Evolutionary conservation across 2,888 invertebrate species (phyloP), one percentile per base, ranked within the genome.

Genomic region (Melinaea menophilus): DNA sequence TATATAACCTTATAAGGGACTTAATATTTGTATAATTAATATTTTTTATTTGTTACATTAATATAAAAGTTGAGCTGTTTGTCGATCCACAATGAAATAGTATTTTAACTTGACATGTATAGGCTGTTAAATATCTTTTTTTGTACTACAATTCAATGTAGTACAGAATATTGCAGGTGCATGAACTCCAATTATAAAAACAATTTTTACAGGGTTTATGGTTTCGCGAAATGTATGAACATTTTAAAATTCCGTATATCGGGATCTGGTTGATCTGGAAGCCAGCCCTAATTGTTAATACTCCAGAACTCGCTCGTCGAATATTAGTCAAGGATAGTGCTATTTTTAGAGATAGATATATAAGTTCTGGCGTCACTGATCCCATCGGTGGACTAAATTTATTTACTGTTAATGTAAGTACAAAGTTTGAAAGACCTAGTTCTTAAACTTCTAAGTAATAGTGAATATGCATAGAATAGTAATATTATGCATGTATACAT

Each of bases 231-330:
- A 12, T 81, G 1, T 83, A 85, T 71, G 60, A 71, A 0, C 65
- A 74, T 2, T 80, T 75, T 69, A 66, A 72, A 0, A 34, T 71
- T 0, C 82, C 85, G 0, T 85, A 85, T 68, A 68, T 81, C 0
- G 87, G 88, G 0, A 80, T 85, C 22, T 87, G 86, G 85, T 54
- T 78, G 59, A 80, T 87, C 69, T 84, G 85, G 84, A 71, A 79
- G 12, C 86, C 84, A 12, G 82, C 76, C 0, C 74, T 87, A 55
- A 69, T 87, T 11, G 66, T 87, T 56, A 81, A 81, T 68, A 76
- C 71, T 1, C 81, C 85, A 0, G 80, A 83, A 33, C 71, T 87
- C 13, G 81, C 80, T 0, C 75, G 77, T 3, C 73, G 73, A 5
- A 71, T 87, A 2, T 74, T 87, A 5, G 73, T 86, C 4, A 85